Base-by-base conservation (phyloP, 2,797 vertebrate genomes). In the Lithobates sylvaticus region DNA sequence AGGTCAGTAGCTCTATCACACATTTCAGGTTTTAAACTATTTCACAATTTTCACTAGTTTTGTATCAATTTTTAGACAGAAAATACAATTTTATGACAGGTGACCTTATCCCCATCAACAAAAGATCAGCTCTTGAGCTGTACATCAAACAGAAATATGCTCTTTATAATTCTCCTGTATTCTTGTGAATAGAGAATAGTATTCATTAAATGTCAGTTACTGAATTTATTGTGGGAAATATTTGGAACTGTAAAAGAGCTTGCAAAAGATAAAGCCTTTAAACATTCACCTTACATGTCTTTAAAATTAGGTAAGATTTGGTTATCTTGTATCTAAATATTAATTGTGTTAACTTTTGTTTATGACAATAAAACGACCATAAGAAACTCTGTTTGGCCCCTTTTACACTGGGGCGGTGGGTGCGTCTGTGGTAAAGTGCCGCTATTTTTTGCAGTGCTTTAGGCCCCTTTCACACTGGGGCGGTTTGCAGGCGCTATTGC, bases 101-200 rank as follows among this genome's bases (percentile, higher is more conserved):
- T 96, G 95, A 96, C 95, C 95, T 97, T 97, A 95, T 97, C 90
- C 88, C 29, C 81, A 89, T 92, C 90, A 92, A 89, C 90, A 93
- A 93, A 90, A 93, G 89, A 92, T 89, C 83, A 83, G 76, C 79
- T 1, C 91, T 91, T 89, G 67, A 93, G 79, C 92, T 91, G 89
- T 88, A 88, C 82, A 91, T 94, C 92, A 95, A 94, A 94, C 92
- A 86, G 83, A 94, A 96, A 95, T 93, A 93, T 89, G 91, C 92
- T 94, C 86, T 90, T 89, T 89, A 83, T 89, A 89, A 89, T 91
- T 93, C 84, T 89, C 93, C 91, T 88, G 85, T 69, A 88, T 64
- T 88, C 86, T 58, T 88, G 89, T 77, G 88, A 90, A 92, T 91
- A 92, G 88, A 94, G 93, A 92, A 93, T 91, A 89, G 93, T 92